Base-by-base conservation (phyloP, 2,797 vertebrate genomes). In the Rhinella marina region DNA sequence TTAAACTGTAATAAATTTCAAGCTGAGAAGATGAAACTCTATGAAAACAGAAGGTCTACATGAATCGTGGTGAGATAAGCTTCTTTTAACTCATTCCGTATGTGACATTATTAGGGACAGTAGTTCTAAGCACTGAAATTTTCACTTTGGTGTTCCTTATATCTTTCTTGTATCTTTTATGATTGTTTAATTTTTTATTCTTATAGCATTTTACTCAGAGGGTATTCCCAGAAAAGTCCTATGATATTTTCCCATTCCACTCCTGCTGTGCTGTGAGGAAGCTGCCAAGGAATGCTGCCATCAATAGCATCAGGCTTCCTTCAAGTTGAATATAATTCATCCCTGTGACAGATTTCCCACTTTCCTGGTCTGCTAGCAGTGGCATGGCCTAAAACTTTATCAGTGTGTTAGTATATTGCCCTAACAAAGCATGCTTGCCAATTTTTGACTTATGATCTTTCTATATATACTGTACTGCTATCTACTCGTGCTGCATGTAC, bases 1-100 rank as follows among this genome's bases (percentile, higher is more conserved):
- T 76, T 52, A 77, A 14, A 25, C 50, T 77, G 23, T n/a, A 75
- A 54, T 61, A 80, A 21, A 80, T 80, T 41, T 80, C 78, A 59
- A 32, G 56, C 54, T 61, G 54, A 32, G 50, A 77, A 25, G 54
- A 61, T 21, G 29, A 59, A 59, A 21, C 50, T 54, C 48, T 59
- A 27, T 80, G 16, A 41, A 80, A 59, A 61, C 27, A 80, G 56
- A 59, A 59, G 27, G 54, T 32, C 56, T 57, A 32, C 77, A 27
- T 29, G 8, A 29, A n/a, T n/a, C 13, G 8, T n/a, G 77, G 27
- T 12, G 77, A 79, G 75, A 52, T 13, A 77, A 77, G 75, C 75
- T 77, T 77, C 23, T 77, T 41, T 32, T 77, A 77, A 77, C 54
- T 11, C 23, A 77, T 77, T 11, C 75, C 54, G 75, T 16, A 77